phyloP scores from a whole-genome alignment of 2,888 invertebrate species.

The Lasioglossum pauxillum region DNA sequence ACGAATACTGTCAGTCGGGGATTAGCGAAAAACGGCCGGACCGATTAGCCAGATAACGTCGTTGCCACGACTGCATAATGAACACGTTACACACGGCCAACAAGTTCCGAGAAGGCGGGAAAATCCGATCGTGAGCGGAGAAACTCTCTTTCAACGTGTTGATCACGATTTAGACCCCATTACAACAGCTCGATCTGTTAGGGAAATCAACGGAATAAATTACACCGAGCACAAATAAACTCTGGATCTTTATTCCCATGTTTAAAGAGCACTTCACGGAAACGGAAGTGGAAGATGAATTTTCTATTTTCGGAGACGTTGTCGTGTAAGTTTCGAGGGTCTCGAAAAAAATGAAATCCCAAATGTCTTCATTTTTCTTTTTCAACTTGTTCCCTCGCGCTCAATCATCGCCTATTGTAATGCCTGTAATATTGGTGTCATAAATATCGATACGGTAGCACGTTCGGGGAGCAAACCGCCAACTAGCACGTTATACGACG shows the following conservation, averaged over 20 bases:
- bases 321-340: background rate
- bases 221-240: background rate
- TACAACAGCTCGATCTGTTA: background rate
- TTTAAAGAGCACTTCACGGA: background rate
- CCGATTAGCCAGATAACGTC: conserved; percentile 61
- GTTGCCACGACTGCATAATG: conserved; percentile 41
- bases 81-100: conserved; percentile 48
- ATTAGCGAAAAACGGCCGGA: conserved; percentile 61
- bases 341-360: background rate
- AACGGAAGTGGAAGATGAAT: background rate
- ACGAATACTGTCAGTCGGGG: conserved; percentile 60
- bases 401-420: background rate
- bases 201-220: conserved; percentile 6
- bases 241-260: background rate
- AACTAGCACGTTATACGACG: background rate
- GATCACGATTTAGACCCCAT: conserved; percentile 3
- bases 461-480: background rate
- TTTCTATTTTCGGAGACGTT: background rate
- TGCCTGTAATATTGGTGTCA: background rate
- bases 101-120: background rate
- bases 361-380: background rate
- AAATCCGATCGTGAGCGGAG: background rate
- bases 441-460: conserved; percentile 11
- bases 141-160: background rate
- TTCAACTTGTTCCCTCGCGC: background rate